Conservation (phyloP, 2,888 invertebrate species). For the Trichogramma dendrolimi region DNA sequence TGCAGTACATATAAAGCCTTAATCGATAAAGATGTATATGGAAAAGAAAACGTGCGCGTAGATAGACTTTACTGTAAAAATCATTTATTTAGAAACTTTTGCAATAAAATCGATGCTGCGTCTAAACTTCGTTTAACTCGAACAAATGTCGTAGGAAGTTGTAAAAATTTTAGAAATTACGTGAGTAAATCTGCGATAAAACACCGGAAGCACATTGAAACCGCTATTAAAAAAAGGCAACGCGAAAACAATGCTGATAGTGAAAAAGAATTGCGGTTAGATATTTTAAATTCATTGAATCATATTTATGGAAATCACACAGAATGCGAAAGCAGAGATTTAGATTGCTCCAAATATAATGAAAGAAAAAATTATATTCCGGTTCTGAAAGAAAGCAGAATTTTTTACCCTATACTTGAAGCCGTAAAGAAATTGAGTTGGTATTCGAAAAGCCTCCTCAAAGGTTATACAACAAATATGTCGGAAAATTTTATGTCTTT, state of each 20-base stretch:
- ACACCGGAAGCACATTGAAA: background rate
- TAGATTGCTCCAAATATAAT: background rate
- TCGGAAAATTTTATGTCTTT: conserved; percentile 16
- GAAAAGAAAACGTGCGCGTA: background rate
- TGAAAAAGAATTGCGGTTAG: no score
- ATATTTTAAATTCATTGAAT: conserved; percentile 10
- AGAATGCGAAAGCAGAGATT: conserved; percentile 1
- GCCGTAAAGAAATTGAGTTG: background rate
- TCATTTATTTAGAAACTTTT: conserved; percentile 2
- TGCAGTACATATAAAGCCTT: conserved; percentile 9
- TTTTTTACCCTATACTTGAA: conserved; percentile 5
- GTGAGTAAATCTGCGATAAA: background rate
- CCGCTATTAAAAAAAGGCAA: background rate
- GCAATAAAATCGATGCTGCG: background rate
- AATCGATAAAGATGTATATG: conserved; percentile 2
- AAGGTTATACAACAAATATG: conserved; percentile 8
- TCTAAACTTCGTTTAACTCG: no score
- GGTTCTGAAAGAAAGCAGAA: background rate
- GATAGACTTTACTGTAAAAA: conserved; percentile 3
- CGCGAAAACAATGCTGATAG: background rate
- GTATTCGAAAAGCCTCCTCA: conserved; percentile 12
- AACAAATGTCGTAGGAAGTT: no score
- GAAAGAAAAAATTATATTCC: conserved; percentile 15
- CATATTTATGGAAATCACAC: conserved; percentile 18
- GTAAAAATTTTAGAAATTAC: background rate